A percentile compares a stretch with the other conserved stretches of the same genome.
These are phyloP conservation scores for Syngnathus acus DNA, from an alignment of 2,797 vertebrate species.

Conservation along the genomic window DNA sequence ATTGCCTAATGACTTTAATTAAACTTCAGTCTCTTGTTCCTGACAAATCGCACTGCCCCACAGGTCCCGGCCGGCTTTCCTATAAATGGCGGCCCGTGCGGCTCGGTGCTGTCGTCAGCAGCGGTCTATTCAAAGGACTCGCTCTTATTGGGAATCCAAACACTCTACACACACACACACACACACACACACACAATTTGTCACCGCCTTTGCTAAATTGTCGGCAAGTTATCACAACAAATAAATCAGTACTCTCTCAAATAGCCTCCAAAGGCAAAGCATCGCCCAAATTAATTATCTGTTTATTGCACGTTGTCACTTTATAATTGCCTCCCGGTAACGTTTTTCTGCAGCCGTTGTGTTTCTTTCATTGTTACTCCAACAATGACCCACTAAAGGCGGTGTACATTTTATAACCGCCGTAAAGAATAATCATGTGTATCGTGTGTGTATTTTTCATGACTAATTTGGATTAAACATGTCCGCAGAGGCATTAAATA, in stretches of 20 bases:
- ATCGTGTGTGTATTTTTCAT: background rate
- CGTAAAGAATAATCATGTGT: slow-evolving; percentile 1
- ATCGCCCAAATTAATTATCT: slow-evolving; percentile 45
- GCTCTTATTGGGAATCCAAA: slow-evolving; percentile 39
- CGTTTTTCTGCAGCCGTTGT: slow-evolving; percentile 12
- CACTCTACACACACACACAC: slow-evolving; percentile 18
- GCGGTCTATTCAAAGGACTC: slow-evolving; percentile 47
- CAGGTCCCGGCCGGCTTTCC: slow-evolving; percentile 36
- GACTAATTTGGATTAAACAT: slow-evolving; percentile 4
- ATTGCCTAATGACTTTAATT: slow-evolving; percentile 74
- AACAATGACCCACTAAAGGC: slow-evolving; percentile 1
- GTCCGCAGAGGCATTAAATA: background rate
- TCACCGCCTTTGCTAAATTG: slow-evolving; percentile 35
- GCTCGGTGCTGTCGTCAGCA: slow-evolving; percentile 59
- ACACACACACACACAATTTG: slow-evolving; percentile 28
- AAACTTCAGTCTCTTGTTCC: slow-evolving; percentile 63
- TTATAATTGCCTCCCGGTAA: slow-evolving; percentile 23
- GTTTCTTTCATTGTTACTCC: background rate
- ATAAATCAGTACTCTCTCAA: slow-evolving; percentile 48
- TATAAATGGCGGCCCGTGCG: slow-evolving; percentile 33
- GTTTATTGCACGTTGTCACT: slow-evolving; percentile 45
- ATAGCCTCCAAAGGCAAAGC: slow-evolving; percentile 34
- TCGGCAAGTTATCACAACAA: slow-evolving; percentile 32
- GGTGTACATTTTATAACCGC: background rate
- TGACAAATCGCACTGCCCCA: slow-evolving; percentile 54